These are phyloP conservation scores for Nasonia oneida DNA, from an alignment of 2,888 invertebrate species.

Conservation along the genomic window DNA sequence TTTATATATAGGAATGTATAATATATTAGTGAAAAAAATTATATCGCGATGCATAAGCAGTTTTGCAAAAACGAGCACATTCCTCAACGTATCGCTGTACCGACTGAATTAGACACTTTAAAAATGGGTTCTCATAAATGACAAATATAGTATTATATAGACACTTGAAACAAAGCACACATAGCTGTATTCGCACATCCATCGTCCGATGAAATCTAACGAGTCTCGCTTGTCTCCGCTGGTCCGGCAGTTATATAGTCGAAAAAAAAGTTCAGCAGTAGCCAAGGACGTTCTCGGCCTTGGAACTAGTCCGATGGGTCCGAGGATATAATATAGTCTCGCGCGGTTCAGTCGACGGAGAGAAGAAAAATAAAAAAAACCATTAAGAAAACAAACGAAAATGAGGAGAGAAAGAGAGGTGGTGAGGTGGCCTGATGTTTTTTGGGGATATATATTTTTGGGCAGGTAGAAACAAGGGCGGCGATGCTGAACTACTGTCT, in stretches of 20 bases:
- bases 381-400: not conserved
- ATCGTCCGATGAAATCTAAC: not conserved
- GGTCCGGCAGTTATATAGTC: conserved; percentile 21
- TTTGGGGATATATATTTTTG: not conserved
- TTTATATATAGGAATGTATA: too few species aligned
- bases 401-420: not conserved
- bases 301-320: conserved; percentile 27
- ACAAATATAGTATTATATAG: not conserved
- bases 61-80: too few species aligned
- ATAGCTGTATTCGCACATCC: not conserved
- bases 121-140: too few species aligned
- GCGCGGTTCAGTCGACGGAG: not conserved
- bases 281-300: conserved; percentile 32
- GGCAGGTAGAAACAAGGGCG: not conserved
- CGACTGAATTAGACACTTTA: too few species aligned
- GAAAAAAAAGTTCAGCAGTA: conserved; percentile 20
- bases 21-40: too few species aligned
- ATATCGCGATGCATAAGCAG: too few species aligned
- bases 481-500: not conserved
- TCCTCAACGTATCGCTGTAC: too few species aligned
- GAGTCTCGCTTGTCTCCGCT: not conserved
- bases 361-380: conserved; percentile 1
- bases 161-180: not conserved
- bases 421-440: not conserved
- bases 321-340: not conserved